Conservation (phyloP, 64 coral and sea anemone species). For the Actinia tenebrosa region DNA sequence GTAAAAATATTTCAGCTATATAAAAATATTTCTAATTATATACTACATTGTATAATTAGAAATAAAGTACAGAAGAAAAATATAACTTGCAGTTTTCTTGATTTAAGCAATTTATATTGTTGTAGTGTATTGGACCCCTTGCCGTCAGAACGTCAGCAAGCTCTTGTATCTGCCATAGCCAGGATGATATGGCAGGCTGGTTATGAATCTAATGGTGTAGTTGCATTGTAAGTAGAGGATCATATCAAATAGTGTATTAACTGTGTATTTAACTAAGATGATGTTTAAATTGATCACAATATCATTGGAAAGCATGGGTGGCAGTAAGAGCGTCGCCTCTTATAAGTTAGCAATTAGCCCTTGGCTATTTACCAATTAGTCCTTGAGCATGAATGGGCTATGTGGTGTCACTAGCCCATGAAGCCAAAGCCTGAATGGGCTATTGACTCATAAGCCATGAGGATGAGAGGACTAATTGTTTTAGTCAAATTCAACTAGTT, state of each 20-base stretch:
- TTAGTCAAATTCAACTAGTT: too few species aligned
- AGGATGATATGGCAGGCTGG: constrained; percentile 55
- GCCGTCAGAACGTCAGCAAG: constrained; percentile 35
- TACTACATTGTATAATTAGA: neutral
- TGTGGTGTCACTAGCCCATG: too few species aligned
- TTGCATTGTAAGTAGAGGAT: constrained; percentile 36
- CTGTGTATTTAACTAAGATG: neutral
- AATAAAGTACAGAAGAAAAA: too few species aligned
- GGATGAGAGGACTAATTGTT: too few species aligned
- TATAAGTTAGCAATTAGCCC: too few species aligned
- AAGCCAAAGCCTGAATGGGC: too few species aligned
- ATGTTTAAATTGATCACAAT: too few species aligned
- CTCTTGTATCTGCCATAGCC: constrained; percentile 41
- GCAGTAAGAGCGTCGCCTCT: too few species aligned
- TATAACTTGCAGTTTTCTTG: neutral
- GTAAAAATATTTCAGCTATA: neutral
- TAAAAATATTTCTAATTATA: neutral
- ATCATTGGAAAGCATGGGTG: too few species aligned
- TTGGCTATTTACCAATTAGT: too few species aligned
- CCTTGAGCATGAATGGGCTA: too few species aligned
- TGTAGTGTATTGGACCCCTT: constrained; percentile 33
- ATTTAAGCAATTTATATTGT: neutral
- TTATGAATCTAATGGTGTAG: constrained; percentile 18
- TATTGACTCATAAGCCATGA: too few species aligned
- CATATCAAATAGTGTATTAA: neutral